Percentiles rank a stretch among this genome's conserved stretches.
These are phyloP conservation scores for Nannoperca australis DNA, from an alignment of 2,797 vertebrate species.

Conservation along the genomic window DNA sequence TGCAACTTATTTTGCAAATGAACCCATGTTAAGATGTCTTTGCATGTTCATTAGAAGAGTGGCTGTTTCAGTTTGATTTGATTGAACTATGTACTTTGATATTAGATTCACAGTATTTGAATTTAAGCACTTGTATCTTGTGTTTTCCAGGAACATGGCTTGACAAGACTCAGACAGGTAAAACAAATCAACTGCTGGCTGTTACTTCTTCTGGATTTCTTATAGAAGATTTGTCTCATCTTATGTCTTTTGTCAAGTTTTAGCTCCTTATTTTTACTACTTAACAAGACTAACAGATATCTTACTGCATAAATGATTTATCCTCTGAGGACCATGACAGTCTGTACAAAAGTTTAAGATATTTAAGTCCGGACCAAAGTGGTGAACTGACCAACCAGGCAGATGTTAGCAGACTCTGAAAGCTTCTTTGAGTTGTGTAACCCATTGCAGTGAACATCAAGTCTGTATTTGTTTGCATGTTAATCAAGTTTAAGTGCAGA, in stretches of 20 bases:
- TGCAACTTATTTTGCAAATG: neutral
- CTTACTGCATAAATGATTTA: no score
- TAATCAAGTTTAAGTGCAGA: neutral
- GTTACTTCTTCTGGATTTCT: neutral
- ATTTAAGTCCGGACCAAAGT: no score
- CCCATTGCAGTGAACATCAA: no score
- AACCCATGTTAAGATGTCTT: neutral
- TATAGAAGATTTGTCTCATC: neutral
- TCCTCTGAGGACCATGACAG: neutral
- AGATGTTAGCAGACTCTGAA: no score
- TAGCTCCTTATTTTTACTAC: neutral
- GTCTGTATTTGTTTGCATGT: no score
- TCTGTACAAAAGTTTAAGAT: no score
- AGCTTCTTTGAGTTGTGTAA: no score
- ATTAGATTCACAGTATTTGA: neutral
- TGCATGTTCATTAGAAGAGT: neutral
- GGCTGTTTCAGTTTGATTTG: neutral
- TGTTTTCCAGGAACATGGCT: conserved; percentile 67
- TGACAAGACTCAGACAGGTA: conserved; percentile 76
- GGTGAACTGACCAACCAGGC: no score
- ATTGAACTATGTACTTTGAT: neutral
- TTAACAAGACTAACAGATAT: neutral
- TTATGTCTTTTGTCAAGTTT: no score
- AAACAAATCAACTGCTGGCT: neutral
- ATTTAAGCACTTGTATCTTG: neutral